Base-by-base conservation (phyloP, 2,113 vertebrate genomes). In the Pelobates fuscus region DNA sequence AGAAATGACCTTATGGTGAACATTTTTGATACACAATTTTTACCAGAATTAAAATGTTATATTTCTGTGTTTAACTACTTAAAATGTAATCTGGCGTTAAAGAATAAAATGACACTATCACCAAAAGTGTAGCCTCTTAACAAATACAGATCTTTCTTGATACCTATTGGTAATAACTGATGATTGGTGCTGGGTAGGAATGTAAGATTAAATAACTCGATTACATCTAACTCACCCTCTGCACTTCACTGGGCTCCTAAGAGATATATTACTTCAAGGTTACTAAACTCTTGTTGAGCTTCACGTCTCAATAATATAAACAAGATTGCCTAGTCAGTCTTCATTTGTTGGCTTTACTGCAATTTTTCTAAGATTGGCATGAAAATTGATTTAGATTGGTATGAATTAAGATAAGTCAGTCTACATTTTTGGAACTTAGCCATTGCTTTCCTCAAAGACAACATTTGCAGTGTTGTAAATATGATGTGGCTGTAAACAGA, bases 381-480 rank as follows among this genome's bases (percentile, higher is more conserved):
- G 29, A 62, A 62, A 62, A 62, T 62, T 62, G 60, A 62, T 62
- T 41, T 43, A 32, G 30, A 64, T 41, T 64, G 61, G 30, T 64
- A 64, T n/a, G 27, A 64, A 64, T 41, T 24, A 43, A 43, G 32
- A 64, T 43, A 62, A 62, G 32, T 64, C 30, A 21, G 20, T 14
- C 30, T 14, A 23, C n/a, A 64, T 64, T 64, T 43, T 64, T 43
- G n/a, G 32, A 43, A 11, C n/a, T 21, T 24, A 64, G 61, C 61
- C 61, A 64, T 23, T 4, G 5, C 27, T 62, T 62, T 25, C 18
- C 30, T 62, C n/a, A 62, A 62, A 62, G 29, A 5, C 61, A 21
- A 32, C n/a, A 24, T 64, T 64, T 64, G 2, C 61, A 41, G 20
- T 64, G 32, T 62, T 62, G 58, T 49, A 55, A 55, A 55, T 23